These are phyloP conservation scores for Tipula helvola DNA, from an alignment of 2,888 invertebrate genomes.

Conservation along the genomic window DNA sequence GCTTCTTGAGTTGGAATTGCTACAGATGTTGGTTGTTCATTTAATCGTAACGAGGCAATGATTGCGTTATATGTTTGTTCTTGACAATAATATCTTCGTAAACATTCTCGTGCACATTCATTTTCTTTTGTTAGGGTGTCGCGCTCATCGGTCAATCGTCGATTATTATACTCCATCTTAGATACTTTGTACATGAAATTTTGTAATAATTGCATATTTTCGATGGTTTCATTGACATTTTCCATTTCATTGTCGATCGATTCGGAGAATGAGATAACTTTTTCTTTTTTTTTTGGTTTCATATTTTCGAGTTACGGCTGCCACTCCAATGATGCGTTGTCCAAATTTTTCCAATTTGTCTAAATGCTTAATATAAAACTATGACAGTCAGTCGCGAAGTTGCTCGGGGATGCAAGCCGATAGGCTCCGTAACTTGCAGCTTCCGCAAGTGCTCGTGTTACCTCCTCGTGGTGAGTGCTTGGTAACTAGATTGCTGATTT, in stretches of 20 bases:
- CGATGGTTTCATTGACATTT: background rate
- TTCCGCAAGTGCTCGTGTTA: too few relatives aligned
- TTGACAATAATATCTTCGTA: background rate
- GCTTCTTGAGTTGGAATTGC: background rate
- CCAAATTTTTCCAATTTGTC: background rate
- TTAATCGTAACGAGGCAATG: background rate
- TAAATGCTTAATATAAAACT: background rate
- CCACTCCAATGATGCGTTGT: background rate
- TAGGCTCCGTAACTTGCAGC: too few relatives aligned
- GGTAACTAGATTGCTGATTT: too few relatives aligned
- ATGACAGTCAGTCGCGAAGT: too few relatives aligned
- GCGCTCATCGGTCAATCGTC: background rate
- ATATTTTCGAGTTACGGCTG: background rate
- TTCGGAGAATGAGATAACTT: background rate
- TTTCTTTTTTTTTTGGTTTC: slow-evolving; percentile 7
- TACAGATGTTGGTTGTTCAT: background rate
- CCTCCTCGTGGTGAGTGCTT: too few relatives aligned
- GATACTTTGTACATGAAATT: background rate
- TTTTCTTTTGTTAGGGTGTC: background rate
- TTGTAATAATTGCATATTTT: background rate
- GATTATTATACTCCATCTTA: background rate
- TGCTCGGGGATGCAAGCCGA: too few relatives aligned
- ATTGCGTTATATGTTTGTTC: background rate
- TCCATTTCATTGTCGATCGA: background rate
- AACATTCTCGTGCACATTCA: background rate